A percentile compares a stretch with the other conserved stretches of the same genome.
These are phyloP conservation scores for Caradrina clavipalpis DNA, from an alignment of 2,888 invertebrate genomes.

Conservation along the genomic window DNA sequence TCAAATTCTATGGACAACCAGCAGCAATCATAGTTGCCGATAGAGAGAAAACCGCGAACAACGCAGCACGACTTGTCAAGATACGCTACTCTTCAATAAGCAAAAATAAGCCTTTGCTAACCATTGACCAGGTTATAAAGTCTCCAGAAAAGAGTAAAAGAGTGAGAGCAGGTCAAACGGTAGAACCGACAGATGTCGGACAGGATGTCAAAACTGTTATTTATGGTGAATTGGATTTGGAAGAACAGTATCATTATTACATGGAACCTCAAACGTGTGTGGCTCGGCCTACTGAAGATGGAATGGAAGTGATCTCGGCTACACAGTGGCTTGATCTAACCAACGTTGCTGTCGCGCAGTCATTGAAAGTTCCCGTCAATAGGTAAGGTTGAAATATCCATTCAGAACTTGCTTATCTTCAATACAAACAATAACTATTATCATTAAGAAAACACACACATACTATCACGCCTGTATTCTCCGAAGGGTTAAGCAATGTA, in stretches of 20 bases:
- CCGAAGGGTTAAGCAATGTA: no score
- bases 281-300: constrained; percentile 93
- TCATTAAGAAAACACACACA: neutral
- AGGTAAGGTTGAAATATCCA: constrained; percentile 82
- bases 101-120: constrained; percentile 70
- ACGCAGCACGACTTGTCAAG: constrained; percentile 90
- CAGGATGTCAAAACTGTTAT: constrained; percentile 83
- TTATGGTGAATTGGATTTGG: constrained; percentile 88
- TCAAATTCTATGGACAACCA: constrained; percentile 79
- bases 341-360: constrained; percentile 88
- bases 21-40: constrained; percentile 90
- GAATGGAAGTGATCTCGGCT: constrained; percentile 91
- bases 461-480: no score
- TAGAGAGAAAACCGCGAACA: constrained; percentile 87
- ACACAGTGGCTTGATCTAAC: constrained; percentile 92
- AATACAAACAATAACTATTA: no score
- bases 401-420: neutral
- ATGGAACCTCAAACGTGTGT: constrained; percentile 94
- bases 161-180: constrained; percentile 55
- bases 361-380: constrained; percentile 90
- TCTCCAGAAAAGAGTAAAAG: constrained; percentile 68
- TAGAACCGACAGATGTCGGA: constrained; percentile 73
- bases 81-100: constrained; percentile 87
- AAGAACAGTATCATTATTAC: constrained; percentile 93
- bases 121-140: constrained; percentile 69